Evolutionary conservation across 2,113 vertebrate species (phyloP), one percentile per base, ranked within the genome.

Genomic region (Dascyllus trimaculatus): DNA sequence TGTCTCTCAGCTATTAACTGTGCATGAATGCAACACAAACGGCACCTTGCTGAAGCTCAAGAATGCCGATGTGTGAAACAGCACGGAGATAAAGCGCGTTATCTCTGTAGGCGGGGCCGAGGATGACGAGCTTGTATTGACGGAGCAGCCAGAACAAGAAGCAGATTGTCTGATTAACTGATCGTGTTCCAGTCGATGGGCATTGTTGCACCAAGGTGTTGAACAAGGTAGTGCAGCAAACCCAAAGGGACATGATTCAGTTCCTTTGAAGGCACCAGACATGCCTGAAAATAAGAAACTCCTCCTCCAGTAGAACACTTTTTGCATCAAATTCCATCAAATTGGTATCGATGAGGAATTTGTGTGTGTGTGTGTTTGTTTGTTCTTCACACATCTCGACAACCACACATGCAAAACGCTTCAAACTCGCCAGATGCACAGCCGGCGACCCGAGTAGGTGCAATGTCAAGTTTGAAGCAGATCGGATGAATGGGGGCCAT

Each of bases 61-160:
- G 24, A 57, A 56, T 4, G 19, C 5, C 15, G 7, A 32, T 48
- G 49, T 64, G 24, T 19, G n/a, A n/a, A 13, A 45, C 10, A 17
- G 17, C 10, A 62, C 11, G 11, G 2, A 60, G 51, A 63, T 38
- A 13, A 56, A 48, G 14, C 26, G n/a, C 46, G 17, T 24, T 45
- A 65, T 46, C 61, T 60, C 46, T 48, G 5, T 19, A 5, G 29
- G 19, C 1, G 0, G 58, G 35, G 14, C 6, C 19, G 22, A 79
- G 26, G 53, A 53, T 59, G 52, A 48, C 22, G 35, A 22, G 13
- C 53, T 61, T 67, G 24, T 53, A 58, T 62, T 2, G 19, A 76
- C 19, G 15, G 9, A 52, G 11, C n/a, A 35, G 57, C 13, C 49
- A 53, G 46, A 57, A 62, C 45, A 58, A 51, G 51, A 61, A 52